A percentile compares a stretch with the other conserved stretches of the same genome.
Conservation (phyloP, 2,888 invertebrate genomes). For the Megaustenia siamemsis region DNA sequence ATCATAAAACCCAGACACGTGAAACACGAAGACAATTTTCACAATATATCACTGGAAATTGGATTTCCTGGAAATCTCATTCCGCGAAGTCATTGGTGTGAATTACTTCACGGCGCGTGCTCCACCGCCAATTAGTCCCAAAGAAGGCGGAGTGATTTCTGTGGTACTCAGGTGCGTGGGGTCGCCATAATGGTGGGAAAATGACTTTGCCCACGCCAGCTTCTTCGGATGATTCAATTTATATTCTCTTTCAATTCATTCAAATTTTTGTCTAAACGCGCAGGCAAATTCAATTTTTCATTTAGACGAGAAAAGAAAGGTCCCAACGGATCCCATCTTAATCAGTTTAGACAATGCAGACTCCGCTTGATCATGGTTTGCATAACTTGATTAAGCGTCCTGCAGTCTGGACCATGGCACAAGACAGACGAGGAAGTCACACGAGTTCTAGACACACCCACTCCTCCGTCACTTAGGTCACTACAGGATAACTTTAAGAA, state of each 20-base stretch:
- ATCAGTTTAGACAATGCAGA: conserved; percentile 62
- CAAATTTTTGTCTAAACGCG: conserved; percentile 62
- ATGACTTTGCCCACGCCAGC: conserved; percentile 55
- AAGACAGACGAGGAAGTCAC: conserved; percentile 28
- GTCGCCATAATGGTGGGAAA: conserved; percentile 39
- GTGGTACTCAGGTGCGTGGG: conserved; percentile 40
- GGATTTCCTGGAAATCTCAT: conserved; percentile 58
- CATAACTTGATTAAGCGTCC: conserved; percentile 57
- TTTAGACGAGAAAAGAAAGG: conserved; percentile 53
- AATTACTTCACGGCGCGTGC: conserved; percentile 46
- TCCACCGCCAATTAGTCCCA: conserved; percentile 32
- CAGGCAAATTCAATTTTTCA: conserved; percentile 62
- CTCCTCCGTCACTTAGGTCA: conserved; percentile 22
- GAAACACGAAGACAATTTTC: conserved; percentile 38
- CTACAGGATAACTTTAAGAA: conserved; percentile 17
- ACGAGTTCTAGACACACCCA: conserved; percentile 37
- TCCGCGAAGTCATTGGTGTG: conserved; percentile 53
- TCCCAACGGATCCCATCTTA: conserved; percentile 49
- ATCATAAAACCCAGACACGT: conserved; percentile 32
- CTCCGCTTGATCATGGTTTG: conserved; percentile 55
- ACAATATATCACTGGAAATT: conserved; percentile 61
- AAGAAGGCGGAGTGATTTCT: conserved; percentile 36
- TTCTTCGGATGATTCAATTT: conserved; percentile 60
- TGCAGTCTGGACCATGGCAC: conserved; percentile 25
- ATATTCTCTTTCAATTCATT: conserved; percentile 62